Evolutionary conservation across 2,888 invertebrate species (phyloP).

Genomic region (Macrosiphum euphorbiae): DNA sequence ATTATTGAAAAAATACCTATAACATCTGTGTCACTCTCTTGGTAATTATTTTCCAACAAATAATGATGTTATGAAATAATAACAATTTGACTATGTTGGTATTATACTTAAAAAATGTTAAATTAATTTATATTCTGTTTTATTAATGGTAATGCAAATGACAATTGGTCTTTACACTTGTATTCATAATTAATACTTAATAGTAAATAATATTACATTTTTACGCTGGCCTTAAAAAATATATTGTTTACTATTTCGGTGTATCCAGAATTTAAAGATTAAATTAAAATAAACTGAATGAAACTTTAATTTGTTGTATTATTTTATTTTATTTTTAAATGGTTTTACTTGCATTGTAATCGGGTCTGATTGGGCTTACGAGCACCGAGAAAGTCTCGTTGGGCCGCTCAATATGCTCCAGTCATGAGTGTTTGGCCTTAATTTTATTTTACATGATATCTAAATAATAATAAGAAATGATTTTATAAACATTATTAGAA

Average conservation of each 20-base stretch:
- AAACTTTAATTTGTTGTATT: slow-evolving; percentile 16
- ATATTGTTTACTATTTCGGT: slow-evolving; percentile 42
- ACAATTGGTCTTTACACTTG: slow-evolving; percentile 22
- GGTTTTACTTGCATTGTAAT: background rate
- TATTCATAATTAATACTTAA: slow-evolving; percentile 38
- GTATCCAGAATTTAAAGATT: slow-evolving; percentile 12
- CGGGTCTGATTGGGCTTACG: too few relatives aligned
- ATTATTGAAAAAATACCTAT: slow-evolving; percentile 44
- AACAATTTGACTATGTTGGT: slow-evolving; percentile 26
- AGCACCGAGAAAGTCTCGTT: too few relatives aligned
- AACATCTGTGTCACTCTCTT: slow-evolving; percentile 17
- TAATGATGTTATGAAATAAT: slow-evolving; percentile 24
- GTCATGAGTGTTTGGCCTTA: too few relatives aligned
- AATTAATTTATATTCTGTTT: slow-evolving; percentile 52
- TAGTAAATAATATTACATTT: slow-evolving; percentile 49
- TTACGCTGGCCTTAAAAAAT: background rate
- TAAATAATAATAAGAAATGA: too few relatives aligned
- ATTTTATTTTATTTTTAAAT: background rate
- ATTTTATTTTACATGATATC: too few relatives aligned
- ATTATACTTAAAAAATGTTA: slow-evolving; percentile 46
- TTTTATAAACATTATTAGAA: background rate
- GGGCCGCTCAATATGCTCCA: too few relatives aligned
- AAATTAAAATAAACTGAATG: slow-evolving; percentile 26
- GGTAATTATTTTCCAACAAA: slow-evolving; percentile 32
- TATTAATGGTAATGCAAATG: slow-evolving; percentile 32